Conservation (phyloP, 2,113 vertebrate species). For the Amphiprion ocellaris region DNA sequence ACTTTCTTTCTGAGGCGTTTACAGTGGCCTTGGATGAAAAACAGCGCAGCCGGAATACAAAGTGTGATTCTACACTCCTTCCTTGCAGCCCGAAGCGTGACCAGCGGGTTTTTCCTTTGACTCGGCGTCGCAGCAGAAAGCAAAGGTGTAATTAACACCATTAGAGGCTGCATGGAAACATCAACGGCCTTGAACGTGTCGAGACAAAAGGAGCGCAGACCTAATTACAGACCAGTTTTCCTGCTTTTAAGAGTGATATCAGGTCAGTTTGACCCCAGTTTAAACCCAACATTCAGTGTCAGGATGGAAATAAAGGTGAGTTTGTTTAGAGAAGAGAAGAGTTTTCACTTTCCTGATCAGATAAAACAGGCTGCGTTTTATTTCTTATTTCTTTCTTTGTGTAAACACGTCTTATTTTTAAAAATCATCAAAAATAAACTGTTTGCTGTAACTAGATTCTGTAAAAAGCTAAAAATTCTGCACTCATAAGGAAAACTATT, state of each 20-base stretch:
- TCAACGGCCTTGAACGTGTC: neutral
- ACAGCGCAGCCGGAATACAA: neutral
- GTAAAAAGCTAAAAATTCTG: too few relatives aligned
- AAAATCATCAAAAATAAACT: too few relatives aligned
- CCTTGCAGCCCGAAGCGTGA: slow-evolving; percentile 17
- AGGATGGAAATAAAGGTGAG: slow-evolving; percentile 5
- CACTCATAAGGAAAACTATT: too few relatives aligned
- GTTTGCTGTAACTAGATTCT: too few relatives aligned
- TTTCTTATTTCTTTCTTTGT: neutral
- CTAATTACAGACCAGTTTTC: slow-evolving; percentile 14
- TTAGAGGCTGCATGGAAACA: slow-evolving; percentile 16
- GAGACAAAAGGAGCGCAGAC: neutral
- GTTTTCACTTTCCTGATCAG: too few relatives aligned
- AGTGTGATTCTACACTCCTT: neutral
- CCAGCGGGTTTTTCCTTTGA: slow-evolving; percentile 23
- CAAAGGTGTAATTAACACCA: slow-evolving; percentile 20
- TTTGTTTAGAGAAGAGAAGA: slow-evolving; percentile 9
- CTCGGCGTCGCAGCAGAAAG: neutral
- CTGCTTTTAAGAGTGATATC: neutral
- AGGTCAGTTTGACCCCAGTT: slow-evolving; percentile 6
- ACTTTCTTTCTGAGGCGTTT: neutral
- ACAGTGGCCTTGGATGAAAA: slow-evolving; percentile 2
- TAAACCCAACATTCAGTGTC: neutral
- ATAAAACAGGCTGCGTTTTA: neutral
- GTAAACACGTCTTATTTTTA: slow-evolving; percentile 18